phyloP scores from a whole-genome alignment of 2,797 vertebrate genomes.

The Fringilla coelebs region DNA sequence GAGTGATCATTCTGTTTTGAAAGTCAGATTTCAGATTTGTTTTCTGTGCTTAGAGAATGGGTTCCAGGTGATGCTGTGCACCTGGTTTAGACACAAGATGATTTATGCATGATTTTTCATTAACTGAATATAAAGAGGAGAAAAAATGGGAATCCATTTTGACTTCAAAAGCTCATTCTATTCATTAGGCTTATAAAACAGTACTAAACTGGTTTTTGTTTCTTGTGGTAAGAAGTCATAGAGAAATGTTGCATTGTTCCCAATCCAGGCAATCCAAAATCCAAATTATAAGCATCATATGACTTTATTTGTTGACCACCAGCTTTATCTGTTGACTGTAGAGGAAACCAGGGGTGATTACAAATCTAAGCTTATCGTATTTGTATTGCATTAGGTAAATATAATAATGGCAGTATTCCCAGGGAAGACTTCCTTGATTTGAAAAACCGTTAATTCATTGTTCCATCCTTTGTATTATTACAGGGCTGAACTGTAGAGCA shows the following conservation, averaged over 20 bases:
- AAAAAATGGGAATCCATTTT: not conserved
- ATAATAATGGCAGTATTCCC: not conserved
- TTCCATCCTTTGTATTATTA: not conserved
- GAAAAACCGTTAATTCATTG: not conserved
- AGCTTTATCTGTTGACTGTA: not conserved
- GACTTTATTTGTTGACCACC: not conserved
- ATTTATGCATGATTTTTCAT: not conserved
- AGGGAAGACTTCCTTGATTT: not conserved
- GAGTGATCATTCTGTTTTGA: not conserved
- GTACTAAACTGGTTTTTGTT: not conserved
- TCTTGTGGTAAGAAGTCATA: not conserved
- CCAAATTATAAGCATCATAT: fast-evolving
- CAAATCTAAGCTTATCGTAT: not conserved
- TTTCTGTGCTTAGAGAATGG: not conserved
- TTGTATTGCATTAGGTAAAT: not conserved
- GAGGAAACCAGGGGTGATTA: not conserved
- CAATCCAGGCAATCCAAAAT: not conserved
- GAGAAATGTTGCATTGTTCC: not conserved
- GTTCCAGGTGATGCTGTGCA: not conserved
- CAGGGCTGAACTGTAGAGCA: not conserved
- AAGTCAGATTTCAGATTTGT: not conserved
- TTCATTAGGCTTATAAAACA: not conserved
- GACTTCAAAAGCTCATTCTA: not conserved
- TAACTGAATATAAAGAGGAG: not conserved
- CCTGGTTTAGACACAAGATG: not conserved